Conservation (phyloP, 2,113 vertebrate species). For the Delphinapterus leucas region DNA sequence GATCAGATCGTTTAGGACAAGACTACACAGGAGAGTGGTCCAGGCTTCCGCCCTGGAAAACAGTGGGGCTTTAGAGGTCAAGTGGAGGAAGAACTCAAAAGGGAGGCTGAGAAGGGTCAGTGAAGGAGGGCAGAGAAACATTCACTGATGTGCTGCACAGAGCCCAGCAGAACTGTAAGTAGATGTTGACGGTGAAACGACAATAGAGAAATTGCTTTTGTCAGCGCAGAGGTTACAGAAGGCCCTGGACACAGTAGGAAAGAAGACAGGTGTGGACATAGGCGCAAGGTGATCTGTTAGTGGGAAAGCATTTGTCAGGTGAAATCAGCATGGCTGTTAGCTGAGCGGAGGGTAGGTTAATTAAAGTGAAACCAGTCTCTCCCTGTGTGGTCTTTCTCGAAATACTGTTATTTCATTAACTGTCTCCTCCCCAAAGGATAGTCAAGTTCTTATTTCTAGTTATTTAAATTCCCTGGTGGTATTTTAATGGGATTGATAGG, state of each 20-base stretch:
- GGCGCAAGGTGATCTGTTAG: background rate
- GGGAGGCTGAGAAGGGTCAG: background rate
- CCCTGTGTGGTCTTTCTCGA: background rate
- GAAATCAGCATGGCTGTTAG: background rate
- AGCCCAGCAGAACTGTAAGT: background rate
- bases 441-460: background rate
- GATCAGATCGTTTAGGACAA: background rate
- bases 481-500: constrained; percentile 1
- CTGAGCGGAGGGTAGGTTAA: background rate
- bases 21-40: background rate
- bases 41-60: background rate
- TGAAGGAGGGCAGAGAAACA: rapidly evolving
- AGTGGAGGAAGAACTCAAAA: background rate
- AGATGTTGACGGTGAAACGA: background rate
- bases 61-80: background rate
- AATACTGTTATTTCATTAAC: background rate
- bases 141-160: background rate
- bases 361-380: background rate
- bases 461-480: background rate
- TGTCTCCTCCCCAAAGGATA: background rate
- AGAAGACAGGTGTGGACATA: background rate
- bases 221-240: too few relatives aligned
- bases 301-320: rapidly evolving
- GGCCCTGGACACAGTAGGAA: background rate
- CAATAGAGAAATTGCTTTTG: background rate